These are phyloP conservation scores for Xestia xanthographa DNA, from an alignment of 2,888 invertebrate species.

Conservation along the genomic window DNA sequence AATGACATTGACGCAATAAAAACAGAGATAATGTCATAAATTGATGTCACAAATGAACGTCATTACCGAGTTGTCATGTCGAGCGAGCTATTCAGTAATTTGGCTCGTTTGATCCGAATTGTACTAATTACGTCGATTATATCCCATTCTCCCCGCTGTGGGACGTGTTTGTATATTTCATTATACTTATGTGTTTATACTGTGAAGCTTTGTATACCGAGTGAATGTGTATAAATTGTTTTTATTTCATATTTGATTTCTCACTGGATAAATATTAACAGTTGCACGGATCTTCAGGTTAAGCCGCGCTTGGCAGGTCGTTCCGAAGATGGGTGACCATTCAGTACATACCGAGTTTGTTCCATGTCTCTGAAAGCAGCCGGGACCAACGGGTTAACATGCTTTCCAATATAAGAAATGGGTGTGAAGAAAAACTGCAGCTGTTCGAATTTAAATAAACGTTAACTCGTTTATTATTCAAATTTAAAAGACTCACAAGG, in stretches of 20 bases:
- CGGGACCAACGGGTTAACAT: not conserved
- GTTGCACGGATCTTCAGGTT: too few relatives aligned
- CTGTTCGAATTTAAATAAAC: too few relatives aligned
- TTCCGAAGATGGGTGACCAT: too few relatives aligned
- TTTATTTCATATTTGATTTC: not conserved
- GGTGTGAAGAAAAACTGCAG: too few relatives aligned
- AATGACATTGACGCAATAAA: slow-evolving; percentile 13
- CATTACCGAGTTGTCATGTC: slow-evolving; percentile 37
- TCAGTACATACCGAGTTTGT: too few relatives aligned
- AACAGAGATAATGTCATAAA: slow-evolving; percentile 25
- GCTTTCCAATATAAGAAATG: too few relatives aligned
- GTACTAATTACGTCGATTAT: slow-evolving; percentile 49
- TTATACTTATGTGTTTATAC: not conserved
- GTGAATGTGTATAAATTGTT: not conserved
- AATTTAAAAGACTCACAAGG: too few relatives aligned
- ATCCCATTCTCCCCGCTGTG: not conserved
- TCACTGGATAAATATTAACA: too few relatives aligned
- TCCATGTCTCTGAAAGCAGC: too few relatives aligned
- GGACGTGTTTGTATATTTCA: not conserved
- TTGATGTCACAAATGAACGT: slow-evolving; percentile 35
- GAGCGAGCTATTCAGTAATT: slow-evolving; percentile 38
- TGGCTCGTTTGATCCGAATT: slow-evolving; percentile 46
- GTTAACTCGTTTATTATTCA: too few relatives aligned
- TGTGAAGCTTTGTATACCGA: not conserved
- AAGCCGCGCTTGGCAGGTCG: too few relatives aligned